Base-by-base conservation (phyloP, 2,888 invertebrate genomes). In the Tigriopus californicus region DNA sequence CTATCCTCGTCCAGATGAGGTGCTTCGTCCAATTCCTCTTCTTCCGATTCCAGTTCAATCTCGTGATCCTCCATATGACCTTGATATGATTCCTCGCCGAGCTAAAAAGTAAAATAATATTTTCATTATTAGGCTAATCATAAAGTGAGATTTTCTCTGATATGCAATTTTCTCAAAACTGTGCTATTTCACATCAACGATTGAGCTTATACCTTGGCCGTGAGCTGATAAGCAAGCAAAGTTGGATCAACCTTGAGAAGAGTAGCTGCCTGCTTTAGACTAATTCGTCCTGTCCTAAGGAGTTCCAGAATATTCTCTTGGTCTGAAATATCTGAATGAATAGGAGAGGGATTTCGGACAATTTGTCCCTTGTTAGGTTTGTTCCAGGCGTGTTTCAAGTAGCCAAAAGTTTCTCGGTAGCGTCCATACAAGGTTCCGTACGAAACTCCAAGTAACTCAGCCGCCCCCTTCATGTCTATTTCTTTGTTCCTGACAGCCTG, bases 391-490 rank as follows among this genome's bases (percentile, higher is more conserved):
- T 58, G 58, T 25, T 58, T 58, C 15, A 58, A 25, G 40, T 58
- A 58, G 8, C 58, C 58, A 58, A 58, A 58, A 25, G 44, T 58
- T 25, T 58, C 58, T 58, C 58, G 75, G 70, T 90, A 90, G 66
- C 89, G 75, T 1, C 89, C 89, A 70, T 90, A 89, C 8, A 90
- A 76, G 0, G 89, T 89, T 5, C 89, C 89, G 73, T 90, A 90
- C 52, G 87, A 88, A 0, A 90, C 89, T 1, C 89, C 89, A 52
- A 89, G 74, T 61, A 90, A 79, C 70, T 89, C 87, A 1, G 89
- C 88, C 2, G 87, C 89, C 65, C 85, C 85, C 72, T 90, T 90
- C 89, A 90, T 89, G 73, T 90, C 89, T 68, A 90, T 71, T 74
- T 87, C 87, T 72, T 89, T 89, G 63, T 85, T 82, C 67, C 88